phyloP scores from a whole-genome alignment of 2,797 vertebrate species.

The Molothrus aeneus region DNA sequence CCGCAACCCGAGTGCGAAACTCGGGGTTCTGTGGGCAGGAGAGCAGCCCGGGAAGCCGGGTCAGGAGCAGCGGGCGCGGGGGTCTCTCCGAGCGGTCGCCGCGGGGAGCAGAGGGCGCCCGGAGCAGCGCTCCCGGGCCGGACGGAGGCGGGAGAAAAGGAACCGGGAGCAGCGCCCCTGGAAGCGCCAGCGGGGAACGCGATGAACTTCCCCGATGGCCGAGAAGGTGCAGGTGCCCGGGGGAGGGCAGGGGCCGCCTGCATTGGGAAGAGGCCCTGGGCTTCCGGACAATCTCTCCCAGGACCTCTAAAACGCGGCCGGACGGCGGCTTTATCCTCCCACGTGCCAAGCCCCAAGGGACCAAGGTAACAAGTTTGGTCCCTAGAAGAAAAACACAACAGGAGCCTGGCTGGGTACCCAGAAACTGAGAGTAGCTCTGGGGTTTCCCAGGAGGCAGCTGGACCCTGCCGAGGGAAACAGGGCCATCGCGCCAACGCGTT shows the following conservation, averaged over 20 bases:
- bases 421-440: accelerated
- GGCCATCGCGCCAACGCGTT: accelerated
- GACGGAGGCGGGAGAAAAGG: no score
- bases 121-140: background rate
- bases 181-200: background rate
- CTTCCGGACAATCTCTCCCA: background rate
- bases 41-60: background rate
- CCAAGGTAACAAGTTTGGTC: no score
- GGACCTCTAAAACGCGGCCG: background rate
- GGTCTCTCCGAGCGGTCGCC: background rate
- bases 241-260: background rate
- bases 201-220: background rate
- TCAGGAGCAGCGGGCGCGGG: background rate
- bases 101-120: background rate
- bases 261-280: accelerated
- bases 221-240: background rate
- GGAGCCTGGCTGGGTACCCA: background rate
- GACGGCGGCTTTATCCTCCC: background rate
- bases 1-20: accelerated
- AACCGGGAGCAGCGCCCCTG: background rate
- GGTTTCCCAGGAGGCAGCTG: background rate
- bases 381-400: background rate
- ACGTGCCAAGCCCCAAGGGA: accelerated
- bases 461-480: accelerated
- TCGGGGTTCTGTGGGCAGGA: accelerated